A percentile compares a stretch with the other conserved stretches of the same genome.
Conservation (phyloP, 2,888 invertebrate genomes). For the Chouioia cunea region DNA sequence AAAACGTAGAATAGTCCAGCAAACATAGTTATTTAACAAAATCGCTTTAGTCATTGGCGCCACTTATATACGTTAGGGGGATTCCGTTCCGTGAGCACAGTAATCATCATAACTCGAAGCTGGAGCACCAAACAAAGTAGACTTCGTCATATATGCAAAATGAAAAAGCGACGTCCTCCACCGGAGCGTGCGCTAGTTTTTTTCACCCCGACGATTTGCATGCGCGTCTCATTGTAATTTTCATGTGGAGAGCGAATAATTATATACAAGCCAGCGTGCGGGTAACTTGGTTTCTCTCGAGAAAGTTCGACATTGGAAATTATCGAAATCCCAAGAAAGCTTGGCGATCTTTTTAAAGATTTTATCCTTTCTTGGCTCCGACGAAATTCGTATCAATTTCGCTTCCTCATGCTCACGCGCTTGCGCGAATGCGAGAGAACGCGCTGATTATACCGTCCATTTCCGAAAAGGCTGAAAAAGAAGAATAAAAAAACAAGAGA, state of each 20-base stretch:
- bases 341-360: slow-evolving; percentile 11
- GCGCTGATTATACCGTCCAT: slow-evolving; percentile 56
- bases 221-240: slow-evolving; percentile 36
- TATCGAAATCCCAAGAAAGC: slow-evolving; percentile 34
- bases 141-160: slow-evolving; percentile 5
- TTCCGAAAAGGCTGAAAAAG: slow-evolving; percentile 38
- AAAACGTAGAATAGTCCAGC: too few species aligned
- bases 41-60: not conserved
- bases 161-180: slow-evolving; percentile 21
- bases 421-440: slow-evolving; percentile 36
- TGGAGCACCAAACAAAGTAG: not conserved
- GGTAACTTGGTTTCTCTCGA: not conserved
- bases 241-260: slow-evolving; percentile 23
- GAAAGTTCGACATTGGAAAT: slow-evolving; percentile 23
- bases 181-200: slow-evolving; percentile 2
- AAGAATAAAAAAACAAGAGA: not conserved
- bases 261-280: slow-evolving; percentile 1
- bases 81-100: slow-evolving; percentile 4
- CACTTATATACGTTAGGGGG: slow-evolving; percentile 3
- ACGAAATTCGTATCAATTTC: slow-evolving; percentile 46
- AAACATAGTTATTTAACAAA: too few species aligned
- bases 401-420: not conserved
- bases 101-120: slow-evolving; percentile 1
- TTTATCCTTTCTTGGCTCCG: not conserved
- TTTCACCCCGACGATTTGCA: slow-evolving; percentile 36